Conservation (phyloP, 2,113 vertebrate genomes). For the Odocoileus virginianus region DNA sequence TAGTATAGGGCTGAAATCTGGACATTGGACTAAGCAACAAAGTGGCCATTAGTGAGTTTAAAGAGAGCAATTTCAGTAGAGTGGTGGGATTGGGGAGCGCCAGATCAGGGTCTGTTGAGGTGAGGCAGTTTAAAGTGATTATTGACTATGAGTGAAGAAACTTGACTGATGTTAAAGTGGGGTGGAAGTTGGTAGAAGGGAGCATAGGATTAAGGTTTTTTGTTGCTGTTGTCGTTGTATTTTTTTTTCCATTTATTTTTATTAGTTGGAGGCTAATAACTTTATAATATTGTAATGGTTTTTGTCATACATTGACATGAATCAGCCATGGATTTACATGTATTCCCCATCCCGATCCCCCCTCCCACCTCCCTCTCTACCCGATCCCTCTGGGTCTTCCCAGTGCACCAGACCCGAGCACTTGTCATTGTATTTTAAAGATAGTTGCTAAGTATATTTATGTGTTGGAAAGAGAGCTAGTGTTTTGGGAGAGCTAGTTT, state of each 20-base stretch:
- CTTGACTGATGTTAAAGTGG: not conserved
- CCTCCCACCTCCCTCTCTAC: too few species aligned
- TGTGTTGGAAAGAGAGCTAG: not conserved
- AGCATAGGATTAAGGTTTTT: not conserved
- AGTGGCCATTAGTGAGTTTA: not conserved
- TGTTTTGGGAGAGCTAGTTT: not conserved
- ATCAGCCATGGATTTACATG: too few species aligned
- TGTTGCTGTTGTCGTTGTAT: not conserved
- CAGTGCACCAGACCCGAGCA: too few species aligned
- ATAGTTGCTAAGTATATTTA: not conserved
- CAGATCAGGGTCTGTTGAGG: not conserved
- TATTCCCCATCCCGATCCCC: too few species aligned
- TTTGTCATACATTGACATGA: too few species aligned
- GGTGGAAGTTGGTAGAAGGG: not conserved
- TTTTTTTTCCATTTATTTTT: not conserved
- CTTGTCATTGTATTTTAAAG: not conserved
- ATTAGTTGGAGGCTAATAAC: too few species aligned
- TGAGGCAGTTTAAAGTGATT: not conserved
- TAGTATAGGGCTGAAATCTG: not conserved
- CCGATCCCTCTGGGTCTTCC: too few species aligned
- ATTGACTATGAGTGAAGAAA: not conserved
- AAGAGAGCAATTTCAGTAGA: not conserved
- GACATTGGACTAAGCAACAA: not conserved
- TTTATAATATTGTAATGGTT: too few species aligned
- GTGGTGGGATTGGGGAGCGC: not conserved